Base-by-base conservation (phyloP, 2,113 vertebrate species). In the Ammodytes dubius region DNA sequence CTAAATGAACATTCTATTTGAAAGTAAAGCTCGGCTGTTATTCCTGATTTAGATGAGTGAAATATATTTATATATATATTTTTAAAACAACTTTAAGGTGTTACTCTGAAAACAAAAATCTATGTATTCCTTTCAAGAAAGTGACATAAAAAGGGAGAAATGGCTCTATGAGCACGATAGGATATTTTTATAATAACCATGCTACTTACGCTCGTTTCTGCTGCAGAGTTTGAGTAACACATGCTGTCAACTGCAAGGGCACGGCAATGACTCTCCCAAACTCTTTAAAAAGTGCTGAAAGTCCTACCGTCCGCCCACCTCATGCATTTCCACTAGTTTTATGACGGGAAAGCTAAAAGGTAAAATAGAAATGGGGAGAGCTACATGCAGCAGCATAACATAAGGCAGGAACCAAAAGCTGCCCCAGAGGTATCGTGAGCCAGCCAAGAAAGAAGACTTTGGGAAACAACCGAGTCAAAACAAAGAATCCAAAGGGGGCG, bases 181-280 rank as follows among this genome's bases (percentile, higher is more conserved):
- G 27, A 56, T 37, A 68, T 60, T 35, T 56, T 43, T 60, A 47
- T 5, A 69, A 17, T 39, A 46, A 27, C 52, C 37, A n/a, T 15
- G 52, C 5, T 71, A 37, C 19, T 49, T 47, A 27, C 1, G 17
- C 15, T 60, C 6, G 0, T 49, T 17, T 45, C n/a, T 35, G 68
- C 70, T 59, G 57, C 19, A 35, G 11, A 50, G 69, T 71, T 61
- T 74, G 86, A 87, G 63, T 80, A 89, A 81, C 82, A 76, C 81
- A 78, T 81, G 78, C 85, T 91, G 89, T 89, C 89, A 90, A 81
- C 45, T 45, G 39, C 70, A 79, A 74, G 70, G 82, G 78, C 75
- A 73, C 63, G 56, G 53, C 63, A 46, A 64, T 70, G 63, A 70
- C 72, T 81, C 68, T 56, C 58, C 43, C 42, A 67, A 50, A 76